Evolutionary conservation across 2,888 invertebrate genomes (phyloP), one percentile per base, ranked within the genome.

Genomic region (Fragum whitleyi): DNA sequence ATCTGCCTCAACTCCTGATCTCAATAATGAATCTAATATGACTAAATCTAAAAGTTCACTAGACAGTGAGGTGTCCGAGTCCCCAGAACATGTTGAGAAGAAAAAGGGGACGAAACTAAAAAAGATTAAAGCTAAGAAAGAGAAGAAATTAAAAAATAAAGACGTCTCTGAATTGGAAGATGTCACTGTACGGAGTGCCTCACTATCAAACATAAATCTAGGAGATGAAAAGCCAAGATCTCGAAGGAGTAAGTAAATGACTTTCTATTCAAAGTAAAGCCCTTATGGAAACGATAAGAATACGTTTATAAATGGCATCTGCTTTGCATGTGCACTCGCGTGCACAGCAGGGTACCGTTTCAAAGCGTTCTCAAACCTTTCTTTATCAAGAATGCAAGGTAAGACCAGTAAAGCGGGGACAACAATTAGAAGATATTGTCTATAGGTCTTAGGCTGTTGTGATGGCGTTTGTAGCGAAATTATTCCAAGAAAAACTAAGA

Each of bases 231-330:
- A 39, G 21, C 77, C 77, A 21, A 72, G 83, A 36, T 77, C 77
- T 28, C 68, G 83, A 36, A 70, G 78, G 69, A 85, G 85, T 85
- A 61, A 79, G 85, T 78, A 65, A 53, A n/a, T n/a, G n/a, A n/a
- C n/a, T n/a, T n/a, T n/a, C n/a, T n/a, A 42, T 16, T 53, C 9
- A n/a, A n/a, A n/a, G n/a, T n/a, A n/a, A n/a, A n/a, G n/a, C n/a
- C n/a, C n/a, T n/a, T n/a, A n/a, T n/a, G n/a, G n/a, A n/a, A n/a
- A n/a, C n/a, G n/a, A n/a, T n/a, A n/a, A n/a, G n/a, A n/a, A n/a
- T n/a, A n/a, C n/a, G n/a, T n/a, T n/a, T n/a, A n/a, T n/a, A n/a
- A n/a, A n/a, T n/a, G n/a, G n/a, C n/a, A n/a, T n/a, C n/a, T n/a
- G n/a, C n/a, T n/a, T n/a, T n/a, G n/a, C n/a, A n/a, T n/a, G n/a